Evolutionary conservation across 2,888 invertebrate species (phyloP), one percentile per base, ranked within the genome.

Genomic region (Aphrophora alni): DNA sequence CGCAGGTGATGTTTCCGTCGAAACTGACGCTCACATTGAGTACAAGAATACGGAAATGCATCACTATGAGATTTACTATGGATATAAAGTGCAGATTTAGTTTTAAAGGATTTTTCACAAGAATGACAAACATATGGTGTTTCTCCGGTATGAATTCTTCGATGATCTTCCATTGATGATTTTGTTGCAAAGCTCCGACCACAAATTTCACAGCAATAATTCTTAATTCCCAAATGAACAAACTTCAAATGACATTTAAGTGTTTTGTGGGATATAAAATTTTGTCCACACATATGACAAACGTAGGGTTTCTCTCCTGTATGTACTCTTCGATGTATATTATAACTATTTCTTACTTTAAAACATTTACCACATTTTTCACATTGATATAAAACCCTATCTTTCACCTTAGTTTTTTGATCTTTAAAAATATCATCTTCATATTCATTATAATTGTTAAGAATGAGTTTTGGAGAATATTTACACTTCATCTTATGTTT

Each of bases 1-100:
- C 73, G 24, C 7, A 83, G 70, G 27, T 80, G 76, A 80, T 80
- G 78, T 85, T 85, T 38, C 84, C 73, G 85, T 0, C 91, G 87
- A 86, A 92, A 92, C 25, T 89, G 87, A 77, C 88, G 88, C 12
- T 88, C 89, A 86, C 93, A 93, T 17, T 86, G 82, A 5, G 86
- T 83, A 85, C 93, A 93, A 5, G 83, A 84, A 85, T 91, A 89
- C 69, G 91, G 90, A 10, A 27, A 68, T 17, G 44, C 24, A 28
- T 91, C 89, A 1, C 88, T 88, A 82, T 92, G 91, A 0, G 87
- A 87, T 82, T 88, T 89, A 81, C 85, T 85, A 84, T 92, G 92
- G 24, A 87, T 87, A n/a, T 86, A 88, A 28, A 91, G 86, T 51
- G 89, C 89, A 0, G 89, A 89, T 59, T 86, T 88, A 12, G 87